Base-by-base conservation (phyloP, 2,888 invertebrate species). In the Gymnocheta viridis region DNA sequence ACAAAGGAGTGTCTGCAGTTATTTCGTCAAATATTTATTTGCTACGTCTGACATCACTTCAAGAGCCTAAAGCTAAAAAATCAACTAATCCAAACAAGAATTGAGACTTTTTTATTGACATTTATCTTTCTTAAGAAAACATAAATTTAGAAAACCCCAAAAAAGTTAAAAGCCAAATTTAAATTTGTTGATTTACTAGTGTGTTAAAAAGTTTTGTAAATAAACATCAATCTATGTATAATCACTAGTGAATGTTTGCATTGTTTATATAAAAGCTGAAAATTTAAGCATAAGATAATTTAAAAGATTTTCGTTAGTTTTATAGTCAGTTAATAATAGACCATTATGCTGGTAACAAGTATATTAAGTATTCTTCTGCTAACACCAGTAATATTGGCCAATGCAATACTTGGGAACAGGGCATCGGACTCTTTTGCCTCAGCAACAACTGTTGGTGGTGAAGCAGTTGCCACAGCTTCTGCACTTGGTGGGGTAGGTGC, bases 191-290 rank as follows among this genome's bases (percentile, higher is more conserved):
- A 49, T 27, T 49, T 64, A 41, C 41, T 41, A 0, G 14, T 12
- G 58, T 66, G 73, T 12, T 80, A 80, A 80, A 67, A 22, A 35
- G 58, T 58, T 80, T 41, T 58, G 73, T 64, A 64, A 76, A 82
- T 56, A 69, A 38, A 41, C 32, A 24, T 76, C 1, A 51, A 47
- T 24, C 0, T 41, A 17, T 35, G n/a, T n/a, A n/a, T n/a, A 14
- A 67, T 19, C 10, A 51, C 14, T 7, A 7, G 17, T 49, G 22
- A 10, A 17, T 49, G 24, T 79, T 44, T 35, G 38, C 54, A 41
- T 27, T 58, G 44, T 47, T 49, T 32, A 6, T 51, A 64, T 56
- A 76, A 82, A 76, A 72, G 49, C 27, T 44, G 24, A 47, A 47
- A 22, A 3, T 10, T 41, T 24, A 7, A 27, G 35, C 24, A n/a